Evolutionary conservation across 2,888 invertebrate species (phyloP).

Genomic region (Luperina nickerlii): DNA sequence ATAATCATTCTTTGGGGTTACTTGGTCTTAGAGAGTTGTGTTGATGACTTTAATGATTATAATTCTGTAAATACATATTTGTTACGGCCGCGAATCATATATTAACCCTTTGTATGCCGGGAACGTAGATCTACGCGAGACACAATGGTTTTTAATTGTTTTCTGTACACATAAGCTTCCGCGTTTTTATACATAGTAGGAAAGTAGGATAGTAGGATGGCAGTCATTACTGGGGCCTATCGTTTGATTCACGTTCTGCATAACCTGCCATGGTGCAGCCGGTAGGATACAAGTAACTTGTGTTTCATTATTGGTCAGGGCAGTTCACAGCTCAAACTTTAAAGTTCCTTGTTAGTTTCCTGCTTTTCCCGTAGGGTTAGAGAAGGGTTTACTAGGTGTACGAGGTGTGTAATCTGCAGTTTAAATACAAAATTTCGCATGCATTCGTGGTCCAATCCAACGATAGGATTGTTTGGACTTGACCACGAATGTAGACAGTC

Average conservation of each 20-base stretch:
- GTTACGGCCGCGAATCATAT: too few species aligned
- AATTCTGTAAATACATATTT: too few species aligned
- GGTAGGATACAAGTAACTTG: neutral
- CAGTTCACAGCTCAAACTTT: constrained; percentile 22
- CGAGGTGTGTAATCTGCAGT: neutral
- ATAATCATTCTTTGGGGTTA: too few species aligned
- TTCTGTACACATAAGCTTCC: too few species aligned
- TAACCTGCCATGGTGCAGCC: neutral
- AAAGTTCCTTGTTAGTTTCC: constrained; percentile 29
- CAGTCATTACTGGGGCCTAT: too few species aligned
- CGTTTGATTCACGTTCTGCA: neutral
- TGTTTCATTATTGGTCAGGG: constrained; percentile 36
- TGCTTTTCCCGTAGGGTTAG: neutral
- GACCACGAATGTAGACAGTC: neutral
- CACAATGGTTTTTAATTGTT: too few species aligned
- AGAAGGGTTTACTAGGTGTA: neutral
- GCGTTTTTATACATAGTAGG: too few species aligned
- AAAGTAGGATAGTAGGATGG: too few species aligned
- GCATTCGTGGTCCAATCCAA: neutral
- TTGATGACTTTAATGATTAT: too few species aligned
- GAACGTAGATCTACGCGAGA: too few species aligned
- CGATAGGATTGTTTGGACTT: neutral
- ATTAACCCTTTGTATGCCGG: too few species aligned
- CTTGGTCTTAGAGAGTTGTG: too few species aligned
- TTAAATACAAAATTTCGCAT: neutral